These are phyloP conservation scores for Acipenser ruthenus DNA, from an alignment of 2,797 vertebrate genomes.

Conservation along the genomic window DNA sequence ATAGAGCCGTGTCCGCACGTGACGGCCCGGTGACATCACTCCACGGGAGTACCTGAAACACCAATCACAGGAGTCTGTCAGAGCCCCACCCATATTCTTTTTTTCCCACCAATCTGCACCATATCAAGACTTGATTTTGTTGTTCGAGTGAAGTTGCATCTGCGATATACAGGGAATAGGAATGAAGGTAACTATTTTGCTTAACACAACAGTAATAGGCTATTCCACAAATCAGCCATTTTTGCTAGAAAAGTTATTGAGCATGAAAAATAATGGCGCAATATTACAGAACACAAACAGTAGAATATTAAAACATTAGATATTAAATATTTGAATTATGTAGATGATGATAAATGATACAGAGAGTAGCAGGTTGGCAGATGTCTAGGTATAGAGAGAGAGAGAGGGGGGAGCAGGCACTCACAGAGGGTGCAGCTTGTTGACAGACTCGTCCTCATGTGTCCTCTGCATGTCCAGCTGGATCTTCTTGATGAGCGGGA, in stretches of 20 bases:
- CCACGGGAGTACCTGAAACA: conserved; percentile 84
- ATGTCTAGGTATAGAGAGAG: background rate
- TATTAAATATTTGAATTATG: no score
- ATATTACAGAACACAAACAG: no score
- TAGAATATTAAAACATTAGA: no score
- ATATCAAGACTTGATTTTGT: no score
- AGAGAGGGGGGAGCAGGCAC: conserved; percentile 26
- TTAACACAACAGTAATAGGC: background rate
- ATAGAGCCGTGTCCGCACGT: conserved; percentile 88
- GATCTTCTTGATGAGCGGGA: conserved; percentile 91
- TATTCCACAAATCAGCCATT: background rate
- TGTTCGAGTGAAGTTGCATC: no score
- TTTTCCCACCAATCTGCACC: conserved; percentile 20
- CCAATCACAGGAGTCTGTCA: background rate
- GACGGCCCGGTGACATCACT: conserved; percentile 89
- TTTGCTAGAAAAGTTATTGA: no score
- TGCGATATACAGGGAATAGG: no score
- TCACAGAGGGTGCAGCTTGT: conserved; percentile 96
- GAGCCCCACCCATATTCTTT: background rate
- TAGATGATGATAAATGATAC: no score
- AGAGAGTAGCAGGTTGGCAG: no score
- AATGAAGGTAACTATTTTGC: no score
- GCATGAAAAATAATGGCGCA: no score
- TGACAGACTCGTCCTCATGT: conserved; percentile 95
- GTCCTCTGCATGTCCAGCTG: conserved; percentile 91